Conservation (phyloP, 2,113 vertebrate genomes). For the Datnioides undecimradiatus region DNA sequence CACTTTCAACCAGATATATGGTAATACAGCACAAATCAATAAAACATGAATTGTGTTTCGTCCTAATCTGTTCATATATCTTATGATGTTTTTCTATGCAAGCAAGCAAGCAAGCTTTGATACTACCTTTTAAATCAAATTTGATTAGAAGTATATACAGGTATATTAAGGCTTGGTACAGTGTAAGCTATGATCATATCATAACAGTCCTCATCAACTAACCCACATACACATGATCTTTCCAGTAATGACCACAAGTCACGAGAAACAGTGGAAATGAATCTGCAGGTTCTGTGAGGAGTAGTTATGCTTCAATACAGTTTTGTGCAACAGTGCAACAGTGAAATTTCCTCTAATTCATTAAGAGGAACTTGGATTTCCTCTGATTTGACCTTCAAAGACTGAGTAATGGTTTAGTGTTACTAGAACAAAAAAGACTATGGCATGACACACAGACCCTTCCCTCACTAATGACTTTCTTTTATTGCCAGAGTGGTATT, state of each 20-base stretch:
- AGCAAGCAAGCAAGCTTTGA: neutral
- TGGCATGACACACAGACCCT: neutral
- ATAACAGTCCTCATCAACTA: neutral
- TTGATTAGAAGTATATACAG: neutral
- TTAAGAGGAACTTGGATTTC: slow-evolving; percentile 7
- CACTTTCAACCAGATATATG: neutral
- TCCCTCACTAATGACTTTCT: neutral
- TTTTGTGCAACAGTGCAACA: neutral
- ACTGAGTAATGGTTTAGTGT: neutral
- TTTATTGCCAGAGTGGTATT: neutral
- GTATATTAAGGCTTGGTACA: neutral
- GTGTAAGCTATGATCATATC: neutral
- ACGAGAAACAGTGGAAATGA: neutral
- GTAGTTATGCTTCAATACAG: neutral
- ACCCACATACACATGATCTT: neutral
- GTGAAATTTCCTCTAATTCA: neutral
- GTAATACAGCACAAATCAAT: neutral
- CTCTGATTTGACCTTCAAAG: slow-evolving; percentile 24
- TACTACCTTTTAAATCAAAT: no score
- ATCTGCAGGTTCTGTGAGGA: neutral
- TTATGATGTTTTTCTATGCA: neutral
- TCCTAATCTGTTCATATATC: no score
- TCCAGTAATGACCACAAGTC: neutral
- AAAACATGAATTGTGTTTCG: neutral
- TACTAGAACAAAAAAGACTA: neutral